These are phyloP conservation scores for Sylvilagus bachmani DNA, from an alignment of 2,113 vertebrate genomes.

Conservation along the genomic window DNA sequence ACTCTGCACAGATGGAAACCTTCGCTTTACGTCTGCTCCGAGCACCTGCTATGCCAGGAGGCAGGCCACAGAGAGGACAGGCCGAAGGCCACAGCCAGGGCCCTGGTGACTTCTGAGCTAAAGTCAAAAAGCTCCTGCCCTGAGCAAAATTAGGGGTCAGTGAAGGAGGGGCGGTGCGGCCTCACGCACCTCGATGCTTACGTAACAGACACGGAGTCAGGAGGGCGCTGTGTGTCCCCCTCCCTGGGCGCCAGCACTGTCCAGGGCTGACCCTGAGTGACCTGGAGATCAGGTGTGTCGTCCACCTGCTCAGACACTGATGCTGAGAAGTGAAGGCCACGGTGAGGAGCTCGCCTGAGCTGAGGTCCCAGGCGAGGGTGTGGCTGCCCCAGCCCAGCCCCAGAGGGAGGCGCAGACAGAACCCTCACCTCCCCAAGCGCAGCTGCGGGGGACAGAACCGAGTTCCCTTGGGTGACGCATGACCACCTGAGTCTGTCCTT, in stretches of 20 bases:
- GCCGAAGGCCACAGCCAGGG: background rate
- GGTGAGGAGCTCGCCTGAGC: fast-evolving
- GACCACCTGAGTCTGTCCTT: background rate
- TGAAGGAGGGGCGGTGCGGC: background rate
- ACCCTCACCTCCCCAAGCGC: fast-evolving
- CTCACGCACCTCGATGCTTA: fast-evolving
- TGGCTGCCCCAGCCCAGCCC: background rate
- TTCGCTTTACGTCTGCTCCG: fast-evolving
- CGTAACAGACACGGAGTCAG: fast-evolving
- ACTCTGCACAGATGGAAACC: background rate
- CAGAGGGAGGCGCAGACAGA: no score
- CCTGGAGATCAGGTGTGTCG: background rate
- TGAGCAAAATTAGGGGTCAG: fast-evolving
- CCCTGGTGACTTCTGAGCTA: background rate
- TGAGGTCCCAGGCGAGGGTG: background rate
- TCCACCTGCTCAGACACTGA: background rate
- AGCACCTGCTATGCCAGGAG: background rate
- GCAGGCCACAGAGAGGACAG: background rate
- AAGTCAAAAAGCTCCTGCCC: background rate
- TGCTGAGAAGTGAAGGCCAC: background rate
- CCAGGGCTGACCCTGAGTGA: fast-evolving
- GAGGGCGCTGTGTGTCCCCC: fast-evolving
- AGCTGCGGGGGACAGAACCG: fast-evolving
- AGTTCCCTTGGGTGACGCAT: background rate
- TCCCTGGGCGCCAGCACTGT: no score